Conservation (phyloP, 2,797 vertebrate species). For the Enteromius viviparus region DNA sequence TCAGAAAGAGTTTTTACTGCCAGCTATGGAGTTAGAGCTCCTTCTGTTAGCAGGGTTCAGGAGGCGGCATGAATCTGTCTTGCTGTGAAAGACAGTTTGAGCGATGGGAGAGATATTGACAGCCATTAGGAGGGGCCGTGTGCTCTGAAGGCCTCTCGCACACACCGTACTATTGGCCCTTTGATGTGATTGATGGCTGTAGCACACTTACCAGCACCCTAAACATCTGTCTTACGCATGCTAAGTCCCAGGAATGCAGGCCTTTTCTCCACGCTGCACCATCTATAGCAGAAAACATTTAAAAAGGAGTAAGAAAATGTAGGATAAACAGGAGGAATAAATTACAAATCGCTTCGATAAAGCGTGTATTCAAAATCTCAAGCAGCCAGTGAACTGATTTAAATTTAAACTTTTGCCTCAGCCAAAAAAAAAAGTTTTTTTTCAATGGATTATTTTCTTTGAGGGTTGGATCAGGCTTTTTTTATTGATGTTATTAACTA, state of each 20-base stretch:
- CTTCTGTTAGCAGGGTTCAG: background rate
- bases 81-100: conserved; percentile 33
- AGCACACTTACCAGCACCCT: conserved; percentile 67
- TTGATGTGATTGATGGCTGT: conserved; percentile 74
- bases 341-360: background rate
- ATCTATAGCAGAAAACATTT: conserved; percentile 62
- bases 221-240: conserved; percentile 70
- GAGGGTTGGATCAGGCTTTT: background rate
- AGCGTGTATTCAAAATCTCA: background rate
- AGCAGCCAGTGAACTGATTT: background rate
- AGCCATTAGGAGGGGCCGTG: conserved; percentile 58
- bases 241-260: conserved; percentile 74
- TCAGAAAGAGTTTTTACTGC: conserved; percentile 24
- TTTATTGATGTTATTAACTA: background rate
- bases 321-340: background rate
- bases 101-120: conserved; percentile 57
- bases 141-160: conserved; percentile 45
- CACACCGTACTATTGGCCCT: conserved; percentile 67
- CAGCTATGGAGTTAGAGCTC: conserved; percentile 19
- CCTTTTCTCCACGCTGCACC: conserved; percentile 66
- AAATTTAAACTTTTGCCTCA: background rate
- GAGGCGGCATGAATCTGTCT: conserved; percentile 24
- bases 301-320: background rate
- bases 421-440: background rate
- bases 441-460: conserved; percentile 10